phyloP scores from a whole-genome alignment of 2,113 vertebrate species.

The Gymnocephalus cernua region DNA sequence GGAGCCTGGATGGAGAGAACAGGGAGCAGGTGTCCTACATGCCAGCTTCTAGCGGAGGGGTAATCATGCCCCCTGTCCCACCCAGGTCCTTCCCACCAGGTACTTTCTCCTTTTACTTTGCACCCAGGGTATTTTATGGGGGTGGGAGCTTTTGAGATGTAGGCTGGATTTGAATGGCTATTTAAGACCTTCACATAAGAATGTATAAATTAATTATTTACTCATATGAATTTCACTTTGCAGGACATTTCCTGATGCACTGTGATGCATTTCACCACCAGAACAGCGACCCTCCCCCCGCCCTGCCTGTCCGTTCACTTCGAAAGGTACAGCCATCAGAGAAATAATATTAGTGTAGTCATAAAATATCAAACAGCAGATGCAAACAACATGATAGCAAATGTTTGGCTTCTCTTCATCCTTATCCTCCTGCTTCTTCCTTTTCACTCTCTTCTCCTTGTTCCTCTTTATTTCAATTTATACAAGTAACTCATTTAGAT shows the following conservation, averaged over 20 bases:
- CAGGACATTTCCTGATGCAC: slow-evolving; percentile 95
- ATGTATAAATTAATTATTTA: neutral
- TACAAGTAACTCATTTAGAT: neutral
- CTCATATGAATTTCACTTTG: slow-evolving; percentile 7
- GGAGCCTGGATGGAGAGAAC: slow-evolving; percentile 94
- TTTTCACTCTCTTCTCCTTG: neutral
- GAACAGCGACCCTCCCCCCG: slow-evolving; percentile 90
- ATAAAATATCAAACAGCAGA: neutral
- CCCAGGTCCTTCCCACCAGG: slow-evolving; percentile 91
- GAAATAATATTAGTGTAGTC: neutral
- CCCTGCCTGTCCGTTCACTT: slow-evolving; percentile 92
- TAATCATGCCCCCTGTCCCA: slow-evolving; percentile 89
- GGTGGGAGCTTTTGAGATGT: neutral
- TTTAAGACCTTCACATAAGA: neutral
- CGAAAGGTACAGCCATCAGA: slow-evolving; percentile 85
- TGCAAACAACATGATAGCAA: neutral
- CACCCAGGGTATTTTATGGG: neutral
- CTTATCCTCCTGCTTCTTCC: neutral
- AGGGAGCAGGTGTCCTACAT: slow-evolving; percentile 91
- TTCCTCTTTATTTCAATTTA: neutral
- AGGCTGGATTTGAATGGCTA: neutral
- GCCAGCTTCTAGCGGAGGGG: slow-evolving; percentile 87
- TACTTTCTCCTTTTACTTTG: slow-evolving; percentile 63
- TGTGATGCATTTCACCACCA: slow-evolving; percentile 96
- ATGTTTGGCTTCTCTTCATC: neutral